Evolutionary conservation across 2,797 vertebrate species (phyloP), one percentile per base, ranked within the genome.

Genomic region (Rousettus madagascariensis): DNA sequence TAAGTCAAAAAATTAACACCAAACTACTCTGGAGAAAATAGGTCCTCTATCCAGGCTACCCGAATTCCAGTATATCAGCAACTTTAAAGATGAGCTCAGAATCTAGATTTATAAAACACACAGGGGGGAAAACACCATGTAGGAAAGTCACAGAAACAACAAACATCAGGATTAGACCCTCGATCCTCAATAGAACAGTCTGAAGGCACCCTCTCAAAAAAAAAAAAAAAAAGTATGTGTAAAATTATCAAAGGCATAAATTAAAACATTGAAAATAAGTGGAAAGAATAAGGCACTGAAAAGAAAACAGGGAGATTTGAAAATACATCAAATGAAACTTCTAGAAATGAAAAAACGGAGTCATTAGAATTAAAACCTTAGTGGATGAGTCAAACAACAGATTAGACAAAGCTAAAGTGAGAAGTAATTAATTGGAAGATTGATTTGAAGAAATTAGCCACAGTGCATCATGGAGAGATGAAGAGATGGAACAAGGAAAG

Each of bases 301-400:
- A 2, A 30, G 15, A 82, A 30, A 43, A 71, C 12, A 46, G 63
- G 79, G 33, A 51, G 28, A 61, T 61, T 28, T 77, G 22, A 68
- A 69, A 80, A 63, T 53, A 69, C 71, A 71, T 79, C 28, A 69
- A 71, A 8, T 43, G 33, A 51, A 80, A 71, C 22, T 80, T 86
- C 38, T 55, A 93, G 46, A 82, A 74, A 65, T 88, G 38, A 66
- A 55, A 82, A 68, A 80, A 17, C 8, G 26, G 65, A 65, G 13
- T 65, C 66, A 30, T 12, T 46, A 36, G 41, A 63, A n/a, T 88
- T 51, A 22, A 87, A 43, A 33, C 30, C 22, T 65, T 43, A 26
- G 10, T 72, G 20, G 11, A 22, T 63, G 30, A 53, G 20, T 80
- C 71, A 53, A 57, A 75, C 16, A 65, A 30, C 41, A 61, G 55